Base-by-base conservation (phyloP, 2,113 vertebrate species). In the Cariama cristata region DNA sequence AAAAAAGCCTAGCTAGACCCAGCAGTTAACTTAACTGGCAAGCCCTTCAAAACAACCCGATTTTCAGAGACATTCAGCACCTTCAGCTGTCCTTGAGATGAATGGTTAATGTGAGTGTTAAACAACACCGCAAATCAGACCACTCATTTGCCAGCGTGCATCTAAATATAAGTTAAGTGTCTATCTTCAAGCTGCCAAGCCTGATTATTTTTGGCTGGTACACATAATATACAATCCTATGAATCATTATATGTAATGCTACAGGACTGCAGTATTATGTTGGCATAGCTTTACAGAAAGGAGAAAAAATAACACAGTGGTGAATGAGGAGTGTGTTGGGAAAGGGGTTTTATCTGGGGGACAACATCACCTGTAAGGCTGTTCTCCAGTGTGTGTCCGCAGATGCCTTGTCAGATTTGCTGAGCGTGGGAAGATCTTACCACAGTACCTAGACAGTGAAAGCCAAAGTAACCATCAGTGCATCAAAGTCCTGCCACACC, bases 321-420 rank as follows among this genome's bases (percentile, higher is more conserved):
- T 28, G 96, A 92, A 42, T 1, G 30, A 72, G 77, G 52, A 60
- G 75, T 1, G 79, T 12, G 53, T 35, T 15, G 74, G 88, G 94
- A 40, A 33, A 59, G 73, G 88, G 82, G 20, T 13, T 88, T 50
- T 74, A 20, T 11, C 6, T 2, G 7, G 38, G 68, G 55, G 32
- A 21, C 52, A 47, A 4, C 42, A 76, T 98, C 98, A 99, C 99
- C 99, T 99, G 99, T 99, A 99, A 1, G 99, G 99, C 95, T 99
- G 99, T 38, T 99, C 99, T 90, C 99, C 99, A 21, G 99, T 99
- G 98, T 99, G 99, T 33, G 99, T 99, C 97, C 99, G 98, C 98
- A 99, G 99, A 91, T 99, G 99, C 98, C 99, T 98, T 18, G 99
- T 99, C 98, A 99, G 99, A 94, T 99, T 99, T 80, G 99, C 99